phyloP scores from a whole-genome alignment of 2,888 invertebrate genomes.

The Linyphia triangularis region DNA sequence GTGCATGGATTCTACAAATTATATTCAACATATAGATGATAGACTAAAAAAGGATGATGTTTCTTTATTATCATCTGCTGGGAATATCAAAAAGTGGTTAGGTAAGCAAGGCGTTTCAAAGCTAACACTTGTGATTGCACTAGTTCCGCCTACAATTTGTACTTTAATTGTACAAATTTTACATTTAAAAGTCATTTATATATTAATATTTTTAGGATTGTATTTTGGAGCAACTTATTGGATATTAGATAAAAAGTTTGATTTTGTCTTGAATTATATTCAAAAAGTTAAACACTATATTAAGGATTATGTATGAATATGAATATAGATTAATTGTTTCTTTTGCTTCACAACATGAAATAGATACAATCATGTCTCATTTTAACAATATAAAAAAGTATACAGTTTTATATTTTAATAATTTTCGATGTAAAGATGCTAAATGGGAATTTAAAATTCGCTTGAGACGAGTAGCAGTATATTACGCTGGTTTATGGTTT shows the following conservation, averaged over 20 bases:
- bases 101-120: not conserved
- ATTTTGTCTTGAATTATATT: not conserved
- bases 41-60: not conserved
- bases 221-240: not conserved
- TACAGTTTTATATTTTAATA: not conserved
- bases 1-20: not conserved
- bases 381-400: not conserved
- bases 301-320: constrained; percentile 8
- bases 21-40: not conserved
- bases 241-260: constrained; percentile 9
- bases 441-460: constrained; percentile 24
- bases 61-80: not conserved
- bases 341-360: not conserved
- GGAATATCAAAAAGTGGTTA: not conserved
- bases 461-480: not conserved
- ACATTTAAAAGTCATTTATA: not conserved
- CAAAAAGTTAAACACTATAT: not conserved
- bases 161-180: not conserved
- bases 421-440: not conserved
- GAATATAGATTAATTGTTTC: constrained; percentile 9
- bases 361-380: not conserved
- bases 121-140: not conserved
- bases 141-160: not conserved
- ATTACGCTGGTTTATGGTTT: constrained; percentile 14
- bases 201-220: not conserved